A percentile compares a stretch with the other conserved stretches of the same genome.
Conservation (phyloP, 2,888 invertebrate genomes). For the Leptinotarsa tumamoca region DNA sequence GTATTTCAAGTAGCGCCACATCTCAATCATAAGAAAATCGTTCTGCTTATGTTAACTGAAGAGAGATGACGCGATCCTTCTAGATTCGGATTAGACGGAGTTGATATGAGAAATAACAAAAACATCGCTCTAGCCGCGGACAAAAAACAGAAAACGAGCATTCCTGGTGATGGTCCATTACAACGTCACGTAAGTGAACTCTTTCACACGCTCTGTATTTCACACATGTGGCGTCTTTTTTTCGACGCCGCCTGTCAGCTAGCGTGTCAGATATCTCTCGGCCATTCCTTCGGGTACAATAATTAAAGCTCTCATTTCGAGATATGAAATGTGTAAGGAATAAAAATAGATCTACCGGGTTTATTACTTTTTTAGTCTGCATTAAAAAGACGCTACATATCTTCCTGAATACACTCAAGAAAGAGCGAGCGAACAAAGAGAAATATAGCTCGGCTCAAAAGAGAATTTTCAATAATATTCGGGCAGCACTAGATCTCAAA, state of each 20-base stretch:
- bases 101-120: slow-evolving; percentile 16
- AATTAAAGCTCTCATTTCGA: slow-evolving; percentile 50
- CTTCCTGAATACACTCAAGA: neutral
- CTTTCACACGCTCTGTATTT: slow-evolving; percentile 57
- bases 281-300: slow-evolving; percentile 50
- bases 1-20: slow-evolving; percentile 32
- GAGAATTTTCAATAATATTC: too few species aligned
- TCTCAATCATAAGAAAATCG: slow-evolving; percentile 24
- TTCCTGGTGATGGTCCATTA: slow-evolving; percentile 50
- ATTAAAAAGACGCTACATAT: slow-evolving; percentile 11
- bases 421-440: neutral
- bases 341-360: slow-evolving; percentile 45
- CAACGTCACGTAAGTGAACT: slow-evolving; percentile 53
- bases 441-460: neutral
- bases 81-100: slow-evolving; percentile 3
- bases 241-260: slow-evolving; percentile 52
- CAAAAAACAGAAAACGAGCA: slow-evolving; percentile 48
- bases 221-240: slow-evolving; percentile 57
- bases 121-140: slow-evolving; percentile 28
- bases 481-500: too few species aligned
- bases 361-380: slow-evolving; percentile 35
- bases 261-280: slow-evolving; percentile 54
- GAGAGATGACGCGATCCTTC: slow-evolving; percentile 20
- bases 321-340: slow-evolving; percentile 45
- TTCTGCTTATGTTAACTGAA: slow-evolving; percentile 21